A percentile compares a stretch with the other conserved stretches of the same genome.
Conservation (phyloP, 2,797 vertebrate species). For the Onychomys arenicola region DNA sequence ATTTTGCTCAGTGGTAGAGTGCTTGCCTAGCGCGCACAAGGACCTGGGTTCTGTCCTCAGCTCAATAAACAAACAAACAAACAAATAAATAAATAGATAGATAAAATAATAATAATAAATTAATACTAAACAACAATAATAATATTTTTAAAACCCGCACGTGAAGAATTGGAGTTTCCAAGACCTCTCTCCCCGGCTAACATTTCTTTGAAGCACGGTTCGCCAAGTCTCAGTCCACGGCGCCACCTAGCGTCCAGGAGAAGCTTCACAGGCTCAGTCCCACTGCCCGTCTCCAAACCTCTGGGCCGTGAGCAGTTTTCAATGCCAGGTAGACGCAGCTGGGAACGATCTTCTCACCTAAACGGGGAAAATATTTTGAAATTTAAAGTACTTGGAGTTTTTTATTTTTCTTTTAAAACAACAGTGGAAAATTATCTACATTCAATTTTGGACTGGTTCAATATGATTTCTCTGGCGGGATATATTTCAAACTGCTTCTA, state of each 20-base stretch:
- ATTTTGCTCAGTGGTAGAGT: too few species aligned
- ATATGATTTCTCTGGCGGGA: neutral
- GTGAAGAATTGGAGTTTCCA: neutral
- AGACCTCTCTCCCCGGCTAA: neutral
- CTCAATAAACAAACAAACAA: too few species aligned
- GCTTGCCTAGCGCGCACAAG: too few species aligned
- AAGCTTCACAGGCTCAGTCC: neutral
- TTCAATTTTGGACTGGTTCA: neutral
- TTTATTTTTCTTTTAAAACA: neutral
- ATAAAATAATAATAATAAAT: neutral
- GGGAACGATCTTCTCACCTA: neutral
- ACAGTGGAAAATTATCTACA: neutral
- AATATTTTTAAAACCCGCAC: neutral
- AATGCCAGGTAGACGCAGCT: neutral
- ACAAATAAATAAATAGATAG: too few species aligned
- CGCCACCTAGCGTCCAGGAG: constrained; percentile 74
- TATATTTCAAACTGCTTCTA: constrained; percentile 20
- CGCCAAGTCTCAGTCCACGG: constrained; percentile 18
- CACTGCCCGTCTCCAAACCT: neutral
- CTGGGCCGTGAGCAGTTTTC: neutral
- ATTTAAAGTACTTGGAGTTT: neutral
- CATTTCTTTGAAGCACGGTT: neutral
- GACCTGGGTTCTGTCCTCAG: too few species aligned
- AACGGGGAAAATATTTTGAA: constrained; percentile 15
- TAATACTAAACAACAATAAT: neutral